Base-by-base conservation (phyloP, 1,140 invertebrate species). In the Diorhabda carinulata region DNA sequence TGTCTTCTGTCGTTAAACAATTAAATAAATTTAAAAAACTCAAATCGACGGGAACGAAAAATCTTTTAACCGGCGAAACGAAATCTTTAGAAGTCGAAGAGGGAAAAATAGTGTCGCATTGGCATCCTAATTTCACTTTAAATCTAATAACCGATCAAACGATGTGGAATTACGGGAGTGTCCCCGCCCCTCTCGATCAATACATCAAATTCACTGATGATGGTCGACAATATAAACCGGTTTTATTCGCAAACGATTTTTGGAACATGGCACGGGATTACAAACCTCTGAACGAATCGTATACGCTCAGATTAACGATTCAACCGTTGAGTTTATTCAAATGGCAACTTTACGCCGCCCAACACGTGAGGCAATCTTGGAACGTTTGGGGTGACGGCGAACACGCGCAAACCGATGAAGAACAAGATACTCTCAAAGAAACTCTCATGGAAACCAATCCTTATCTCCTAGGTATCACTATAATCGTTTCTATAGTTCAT, bases 211-310 rank as follows among this genome's bases (percentile, higher is more conserved):
- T 99, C 82, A 86, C 95, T 45, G 88, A 91, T 10, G 87, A 88
- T 66, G 90, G 90, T 43, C 88, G 89, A 77, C 86, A 90, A 40
- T 99, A 99, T 79, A 94, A 96, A 77, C 98, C 98, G 43, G 91
- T 98, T 44, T 79, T 99, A n/a, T 99, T 93, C 80, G 85, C 94
- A 40, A 99, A 99, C 85, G 96, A 98, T 76, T 99, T 98, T 81
- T 99, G 98, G 98, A 99, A 99, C 82, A 90, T 99, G 84, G 89
- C 95, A 78, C 87, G 92, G 72, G 98, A 99, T 77, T 99, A 99
- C 85, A 88, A 90, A 71, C 96, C 96, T 2, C 89, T 99, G 57
- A 99, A 99, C 82, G 84, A 92, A 57, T 94, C 93, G 6, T 81
- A 93, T 4, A 83, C 89, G 60, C 81, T 95, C 6, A 84, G 87